Conservation (phyloP, 2,888 invertebrate genomes). For the Melanostoma mellinum region DNA sequence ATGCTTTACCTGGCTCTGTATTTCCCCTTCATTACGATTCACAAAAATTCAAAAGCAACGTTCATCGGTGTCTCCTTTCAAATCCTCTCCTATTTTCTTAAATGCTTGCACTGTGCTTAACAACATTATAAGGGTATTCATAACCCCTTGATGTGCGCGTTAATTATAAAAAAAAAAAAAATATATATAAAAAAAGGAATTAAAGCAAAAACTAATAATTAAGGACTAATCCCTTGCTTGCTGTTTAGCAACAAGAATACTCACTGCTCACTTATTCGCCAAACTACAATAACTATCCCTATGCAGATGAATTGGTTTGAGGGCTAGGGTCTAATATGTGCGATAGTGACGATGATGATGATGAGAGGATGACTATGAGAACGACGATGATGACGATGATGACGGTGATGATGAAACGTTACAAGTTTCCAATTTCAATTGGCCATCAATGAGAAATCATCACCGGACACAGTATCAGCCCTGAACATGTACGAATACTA, state of each 20-base stretch:
- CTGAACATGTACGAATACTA: constrained; percentile 6
- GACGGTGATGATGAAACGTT: constrained; percentile 59
- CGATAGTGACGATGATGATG: constrained; percentile 19
- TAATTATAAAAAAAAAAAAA: too few species aligned
- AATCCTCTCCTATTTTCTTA: too few species aligned
- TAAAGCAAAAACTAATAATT: constrained; percentile 56
- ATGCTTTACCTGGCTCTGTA: too few species aligned
- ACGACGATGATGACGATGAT: constrained; percentile 36
- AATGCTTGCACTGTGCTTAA: too few species aligned
- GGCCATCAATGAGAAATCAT: constrained; percentile 69
- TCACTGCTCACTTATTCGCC: background rate
- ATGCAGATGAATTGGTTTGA: constrained; percentile 18
- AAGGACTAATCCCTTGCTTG: constrained; percentile 20
- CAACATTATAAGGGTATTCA: too few species aligned
- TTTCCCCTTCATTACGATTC: too few species aligned
- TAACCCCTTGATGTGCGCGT: too few species aligned
- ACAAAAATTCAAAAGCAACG: too few species aligned
- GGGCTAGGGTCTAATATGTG: too few species aligned
- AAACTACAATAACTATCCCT: constrained; percentile 58
- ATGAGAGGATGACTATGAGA: constrained; percentile 25
- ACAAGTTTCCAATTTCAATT: constrained; percentile 71
- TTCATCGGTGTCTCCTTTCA: too few species aligned
- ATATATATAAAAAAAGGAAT: constrained; percentile 2
- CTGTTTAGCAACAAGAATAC: background rate
- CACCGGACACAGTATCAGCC: constrained; percentile 56